Evolutionary conservation across 1,140 invertebrate genomes (phyloP).

Genomic region (Eubasilissa regina): DNA sequence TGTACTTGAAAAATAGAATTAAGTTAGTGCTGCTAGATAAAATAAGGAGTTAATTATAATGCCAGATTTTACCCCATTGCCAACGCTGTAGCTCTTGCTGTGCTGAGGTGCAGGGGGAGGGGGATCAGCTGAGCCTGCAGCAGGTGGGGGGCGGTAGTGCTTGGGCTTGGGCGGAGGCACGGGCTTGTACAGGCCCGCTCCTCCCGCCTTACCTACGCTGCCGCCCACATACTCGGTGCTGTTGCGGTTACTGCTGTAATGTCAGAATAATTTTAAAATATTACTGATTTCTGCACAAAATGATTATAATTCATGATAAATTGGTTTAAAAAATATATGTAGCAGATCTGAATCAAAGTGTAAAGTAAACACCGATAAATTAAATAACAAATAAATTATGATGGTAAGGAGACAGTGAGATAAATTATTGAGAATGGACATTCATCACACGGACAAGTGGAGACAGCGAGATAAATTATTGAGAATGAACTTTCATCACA

Average conservation of each 20-base stretch:
- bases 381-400: too few relatives aligned
- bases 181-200: constrained; percentile 83
- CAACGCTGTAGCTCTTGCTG: constrained; percentile 68
- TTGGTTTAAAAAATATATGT: too few relatives aligned
- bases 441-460: too few relatives aligned
- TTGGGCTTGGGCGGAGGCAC: constrained; percentile 93
- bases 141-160: constrained; percentile 84
- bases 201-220: constrained; percentile 62
- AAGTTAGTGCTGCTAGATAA: neutral
- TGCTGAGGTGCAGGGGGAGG: constrained; percentile 63
- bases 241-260: constrained; percentile 47
- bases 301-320: too few relatives aligned
- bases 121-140: constrained; percentile 64
- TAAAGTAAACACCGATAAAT: too few relatives aligned
- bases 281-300: neutral
- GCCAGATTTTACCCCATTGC: constrained; percentile 71
- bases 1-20: neutral
- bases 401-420: too few relatives aligned
- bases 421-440: too few relatives aligned
- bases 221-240: constrained; percentile 52
- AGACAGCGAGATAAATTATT: too few relatives aligned
- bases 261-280: neutral
- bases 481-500: too few relatives aligned
- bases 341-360: too few relatives aligned
- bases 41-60: constrained; percentile 1